These are phyloP conservation scores for Scotopteryx bipunctaria DNA, from an alignment of 2,888 invertebrate genomes.

Conservation along the genomic window DNA sequence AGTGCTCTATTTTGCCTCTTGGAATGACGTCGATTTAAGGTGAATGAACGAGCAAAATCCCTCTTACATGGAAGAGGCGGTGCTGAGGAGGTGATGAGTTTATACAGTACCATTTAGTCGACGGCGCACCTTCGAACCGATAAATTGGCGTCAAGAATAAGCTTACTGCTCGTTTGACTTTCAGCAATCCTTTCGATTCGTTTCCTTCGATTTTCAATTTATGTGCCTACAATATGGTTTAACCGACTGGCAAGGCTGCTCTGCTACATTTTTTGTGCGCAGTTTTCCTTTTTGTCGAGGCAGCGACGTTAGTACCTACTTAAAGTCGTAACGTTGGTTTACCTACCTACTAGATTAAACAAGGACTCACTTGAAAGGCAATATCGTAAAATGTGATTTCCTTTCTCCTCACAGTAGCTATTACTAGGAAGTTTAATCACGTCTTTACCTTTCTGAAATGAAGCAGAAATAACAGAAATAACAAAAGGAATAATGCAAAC, in stretches of 20 bases:
- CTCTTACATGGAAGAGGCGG: conserved; percentile 79
- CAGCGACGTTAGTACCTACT: conserved; percentile 23
- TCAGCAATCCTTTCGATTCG: conserved; percentile 55
- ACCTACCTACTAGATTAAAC: conserved; percentile 7
- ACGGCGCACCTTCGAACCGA: conserved; percentile 74
- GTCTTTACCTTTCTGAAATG: conserved; percentile 8
- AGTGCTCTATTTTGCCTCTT: conserved; percentile 77
- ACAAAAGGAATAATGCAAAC: conserved; percentile 9
- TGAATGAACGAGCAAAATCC: conserved; percentile 80
- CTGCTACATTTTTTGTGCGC: conserved; percentile 30
- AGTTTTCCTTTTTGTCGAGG: conserved; percentile 30
- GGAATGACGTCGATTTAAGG: conserved; percentile 80
- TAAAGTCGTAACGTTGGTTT: conserved; percentile 13
- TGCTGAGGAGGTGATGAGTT: conserved; percentile 76
- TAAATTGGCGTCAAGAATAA: conserved; percentile 68
- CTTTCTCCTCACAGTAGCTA: conserved; percentile 8
- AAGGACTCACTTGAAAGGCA: conserved; percentile 10
- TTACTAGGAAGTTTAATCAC: conserved; percentile 16
- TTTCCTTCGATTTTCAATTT: conserved; percentile 41
- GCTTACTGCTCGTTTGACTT: conserved; percentile 55
- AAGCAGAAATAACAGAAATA: conserved; percentile 15
- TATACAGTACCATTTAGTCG: conserved; percentile 76
- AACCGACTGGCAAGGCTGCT: conserved; percentile 30
- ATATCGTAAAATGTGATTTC: conserved; percentile 10
- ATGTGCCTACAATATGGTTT: conserved; percentile 37